Evolutionary conservation across 1,140 invertebrate species (phyloP).

Genomic region (Phymastichus coffea): DNA sequence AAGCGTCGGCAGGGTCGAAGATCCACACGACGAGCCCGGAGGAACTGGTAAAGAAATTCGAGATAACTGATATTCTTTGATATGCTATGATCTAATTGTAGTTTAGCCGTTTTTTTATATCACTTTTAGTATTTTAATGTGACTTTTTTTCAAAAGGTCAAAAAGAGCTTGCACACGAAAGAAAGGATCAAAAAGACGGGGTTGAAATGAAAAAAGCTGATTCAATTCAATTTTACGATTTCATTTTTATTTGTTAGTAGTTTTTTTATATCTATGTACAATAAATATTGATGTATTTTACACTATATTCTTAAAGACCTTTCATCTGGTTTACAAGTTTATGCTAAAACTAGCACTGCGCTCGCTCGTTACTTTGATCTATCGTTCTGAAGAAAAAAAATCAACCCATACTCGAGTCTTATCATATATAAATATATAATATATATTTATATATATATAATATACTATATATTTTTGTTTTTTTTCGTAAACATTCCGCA

Average conservation of each 20-base stretch:
- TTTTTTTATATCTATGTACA: constrained; percentile 57
- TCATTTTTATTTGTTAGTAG: constrained; percentile 56
- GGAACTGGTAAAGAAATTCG: constrained; percentile 5
- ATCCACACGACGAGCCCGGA: neutral
- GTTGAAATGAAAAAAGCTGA: constrained; percentile 18
- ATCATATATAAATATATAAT: constrained; percentile 41
- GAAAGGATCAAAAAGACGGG: constrained; percentile 4
- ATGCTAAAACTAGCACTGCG: constrained; percentile 40
- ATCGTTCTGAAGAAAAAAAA: constrained; percentile 36
- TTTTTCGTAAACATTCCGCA: constrained; percentile 39
- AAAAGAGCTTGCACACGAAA: constrained; percentile 3
- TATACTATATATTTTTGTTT: constrained; percentile 39
- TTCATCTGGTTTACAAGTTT: constrained; percentile 46
- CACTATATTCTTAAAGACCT: constrained; percentile 51
- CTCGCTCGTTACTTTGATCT: constrained; percentile 36
- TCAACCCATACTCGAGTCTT: constrained; percentile 40
- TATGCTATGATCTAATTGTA: too few relatives aligned
- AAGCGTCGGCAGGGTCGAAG: constrained; percentile 33
- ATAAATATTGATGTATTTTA: constrained; percentile 58
- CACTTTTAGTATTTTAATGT: neutral
- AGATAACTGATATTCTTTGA: too few relatives aligned
- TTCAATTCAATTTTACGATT: constrained; percentile 42
- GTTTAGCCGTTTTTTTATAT: neutral
- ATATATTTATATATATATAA: constrained; percentile 34
- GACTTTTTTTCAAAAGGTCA: constrained; percentile 11